Conservation (phyloP, 2,113 vertebrate species). For the Macheiramphus alcinus region DNA sequence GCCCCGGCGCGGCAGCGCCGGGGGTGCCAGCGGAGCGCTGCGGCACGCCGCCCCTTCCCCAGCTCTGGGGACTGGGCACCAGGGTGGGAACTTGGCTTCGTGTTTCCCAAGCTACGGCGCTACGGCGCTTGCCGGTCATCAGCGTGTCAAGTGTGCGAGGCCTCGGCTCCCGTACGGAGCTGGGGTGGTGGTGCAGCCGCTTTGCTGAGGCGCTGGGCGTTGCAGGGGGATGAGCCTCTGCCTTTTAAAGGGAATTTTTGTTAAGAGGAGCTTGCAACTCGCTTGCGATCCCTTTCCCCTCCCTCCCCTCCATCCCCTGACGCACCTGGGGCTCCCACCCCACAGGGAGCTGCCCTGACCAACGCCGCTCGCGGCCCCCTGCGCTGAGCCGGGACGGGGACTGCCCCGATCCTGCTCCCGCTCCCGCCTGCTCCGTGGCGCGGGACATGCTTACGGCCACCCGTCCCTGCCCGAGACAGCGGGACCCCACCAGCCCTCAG, state of each 20-base stretch:
- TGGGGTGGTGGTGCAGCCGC: not conserved
- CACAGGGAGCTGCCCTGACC: not conserved
- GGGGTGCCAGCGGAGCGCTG: not conserved
- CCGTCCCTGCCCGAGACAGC: not conserved
- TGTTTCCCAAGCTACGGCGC: not conserved
- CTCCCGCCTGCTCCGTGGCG: not conserved
- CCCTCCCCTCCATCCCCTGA: not conserved
- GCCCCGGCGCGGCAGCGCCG: not conserved
- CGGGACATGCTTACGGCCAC: not conserved
- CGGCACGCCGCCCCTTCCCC: not conserved
- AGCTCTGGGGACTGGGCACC: not conserved
- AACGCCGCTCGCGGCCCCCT: not conserved
- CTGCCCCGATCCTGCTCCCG: not conserved
- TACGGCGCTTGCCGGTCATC: not conserved
- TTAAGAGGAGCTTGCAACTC: conserved; percentile 53
- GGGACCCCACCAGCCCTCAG: not conserved
- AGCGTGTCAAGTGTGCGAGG: not conserved
- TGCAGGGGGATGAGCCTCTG: conserved; percentile 18
- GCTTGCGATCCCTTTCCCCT: conserved; percentile 10
- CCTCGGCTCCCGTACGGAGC: not conserved
- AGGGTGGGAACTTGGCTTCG: not conserved
- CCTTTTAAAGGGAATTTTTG: conserved; percentile 56
- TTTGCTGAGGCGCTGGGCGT: conserved; percentile 8
- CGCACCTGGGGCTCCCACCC: not conserved
- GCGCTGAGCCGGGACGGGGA: not conserved